Evolutionary conservation across 2,888 invertebrate genomes (phyloP).

Genomic region (Agonopterix alstromeriana): DNA sequence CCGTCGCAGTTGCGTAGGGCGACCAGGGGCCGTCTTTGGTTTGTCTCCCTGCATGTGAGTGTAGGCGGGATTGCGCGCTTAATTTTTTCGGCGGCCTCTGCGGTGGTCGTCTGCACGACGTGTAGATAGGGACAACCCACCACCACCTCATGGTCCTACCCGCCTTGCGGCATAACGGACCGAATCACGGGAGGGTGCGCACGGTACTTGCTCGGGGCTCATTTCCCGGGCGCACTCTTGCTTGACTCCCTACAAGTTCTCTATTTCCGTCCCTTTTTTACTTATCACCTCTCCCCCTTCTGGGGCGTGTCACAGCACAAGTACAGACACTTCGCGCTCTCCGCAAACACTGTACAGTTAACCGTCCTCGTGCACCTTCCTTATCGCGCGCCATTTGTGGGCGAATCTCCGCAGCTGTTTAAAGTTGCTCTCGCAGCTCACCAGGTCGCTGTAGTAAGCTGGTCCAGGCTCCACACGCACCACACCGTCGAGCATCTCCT

Average conservation of each 20-base stretch:
- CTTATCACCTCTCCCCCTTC: neutral
- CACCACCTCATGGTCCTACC: neutral
- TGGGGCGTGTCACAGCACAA: neutral
- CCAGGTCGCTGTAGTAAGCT: too few species aligned
- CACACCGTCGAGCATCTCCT: neutral
- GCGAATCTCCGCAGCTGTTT: neutral
- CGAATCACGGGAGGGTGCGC: neutral
- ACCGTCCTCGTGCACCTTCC: too few species aligned
- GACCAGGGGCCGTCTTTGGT: slow-evolving; percentile 1
- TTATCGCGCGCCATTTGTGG: neutral
- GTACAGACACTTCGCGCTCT: neutral
- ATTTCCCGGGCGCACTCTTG: too few species aligned
- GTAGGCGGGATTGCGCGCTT: neutral
- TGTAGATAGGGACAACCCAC: too few species aligned
- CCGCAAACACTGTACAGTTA: too few species aligned
- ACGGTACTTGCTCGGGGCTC: too few species aligned
- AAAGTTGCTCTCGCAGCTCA: neutral
- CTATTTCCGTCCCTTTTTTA: too few species aligned
- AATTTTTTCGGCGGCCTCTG: neutral
- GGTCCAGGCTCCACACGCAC: too few species aligned
- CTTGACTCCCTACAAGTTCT: too few species aligned
- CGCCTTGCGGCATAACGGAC: too few species aligned
- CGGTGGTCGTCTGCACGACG: neutral
- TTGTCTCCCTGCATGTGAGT: slow-evolving; percentile 2
- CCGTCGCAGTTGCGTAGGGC: neutral